Conservation (phyloP, 2,888 invertebrate genomes). For the Altica lythri region DNA sequence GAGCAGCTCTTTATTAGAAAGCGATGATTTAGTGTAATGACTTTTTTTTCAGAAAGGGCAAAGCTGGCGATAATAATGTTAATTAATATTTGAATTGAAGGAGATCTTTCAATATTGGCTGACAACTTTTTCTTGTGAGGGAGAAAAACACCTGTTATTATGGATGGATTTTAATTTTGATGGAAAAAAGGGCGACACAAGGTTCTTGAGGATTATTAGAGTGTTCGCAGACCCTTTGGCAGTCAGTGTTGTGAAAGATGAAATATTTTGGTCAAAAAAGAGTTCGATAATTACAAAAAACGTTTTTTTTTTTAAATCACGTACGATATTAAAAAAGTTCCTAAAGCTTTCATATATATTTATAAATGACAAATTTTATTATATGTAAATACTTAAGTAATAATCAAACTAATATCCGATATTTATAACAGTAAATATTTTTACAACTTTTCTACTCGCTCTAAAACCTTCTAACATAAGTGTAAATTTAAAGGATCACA, state of each 20-base stretch:
- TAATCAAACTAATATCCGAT: no score
- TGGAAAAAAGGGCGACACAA: conserved; percentile 28
- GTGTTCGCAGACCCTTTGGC: conserved; percentile 6
- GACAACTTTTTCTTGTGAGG: conserved; percentile 40
- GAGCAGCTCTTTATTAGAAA: conserved; percentile 60
- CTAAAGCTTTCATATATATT: no score
- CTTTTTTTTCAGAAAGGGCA: conserved; percentile 59
- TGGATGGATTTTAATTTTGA: conserved; percentile 45
- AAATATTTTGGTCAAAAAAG: no score
- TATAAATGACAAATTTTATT: no score
- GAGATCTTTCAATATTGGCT: conserved; percentile 52
- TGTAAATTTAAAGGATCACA: no score
- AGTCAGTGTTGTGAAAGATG: conserved; percentile 7
- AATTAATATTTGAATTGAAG: conserved; percentile 65
- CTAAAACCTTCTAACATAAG: no score
- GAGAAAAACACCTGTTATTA: conserved; percentile 44
- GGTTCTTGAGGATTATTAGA: conserved; percentile 16
- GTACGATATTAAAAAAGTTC: no score
- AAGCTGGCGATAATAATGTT: conserved; percentile 65
- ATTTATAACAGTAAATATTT: no score
- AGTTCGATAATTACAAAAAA: no score
- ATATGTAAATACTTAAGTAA: no score
- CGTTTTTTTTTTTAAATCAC: no score
- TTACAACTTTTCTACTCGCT: no score
- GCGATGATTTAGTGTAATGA: conserved; percentile 67